phyloP scores from a whole-genome alignment of 2,797 vertebrate genomes.

The Crypturellus tataupa region DNA sequence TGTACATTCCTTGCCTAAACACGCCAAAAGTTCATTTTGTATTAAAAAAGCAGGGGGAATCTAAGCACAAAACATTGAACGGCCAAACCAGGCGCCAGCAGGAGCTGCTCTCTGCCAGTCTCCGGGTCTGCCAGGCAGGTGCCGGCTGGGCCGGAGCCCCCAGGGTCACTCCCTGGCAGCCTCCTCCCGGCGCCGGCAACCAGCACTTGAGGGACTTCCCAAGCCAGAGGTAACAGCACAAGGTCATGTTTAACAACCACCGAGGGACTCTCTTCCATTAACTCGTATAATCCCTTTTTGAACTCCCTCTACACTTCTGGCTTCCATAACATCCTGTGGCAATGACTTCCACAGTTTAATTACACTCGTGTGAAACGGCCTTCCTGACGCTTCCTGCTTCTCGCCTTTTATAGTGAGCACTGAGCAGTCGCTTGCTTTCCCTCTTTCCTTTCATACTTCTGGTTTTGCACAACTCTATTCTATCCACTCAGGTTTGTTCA shows the following conservation, averaged over 20 bases:
- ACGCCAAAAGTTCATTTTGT: background rate
- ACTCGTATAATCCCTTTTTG: slow-evolving; percentile 47
- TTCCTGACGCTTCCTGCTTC: slow-evolving; percentile 34
- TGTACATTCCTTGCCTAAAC: background rate
- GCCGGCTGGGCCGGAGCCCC: background rate
- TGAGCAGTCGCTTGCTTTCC: background rate
- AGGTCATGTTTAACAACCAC: slow-evolving; percentile 14
- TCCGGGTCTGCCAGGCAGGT: background rate
- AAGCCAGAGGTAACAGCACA: background rate
- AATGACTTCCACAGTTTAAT: slow-evolving; percentile 60
- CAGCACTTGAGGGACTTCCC: background rate
- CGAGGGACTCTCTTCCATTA: slow-evolving; percentile 24
- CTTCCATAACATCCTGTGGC: slow-evolving; percentile 60
- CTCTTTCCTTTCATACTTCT: background rate
- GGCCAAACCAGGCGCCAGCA: background rate
- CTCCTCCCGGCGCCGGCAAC: background rate
- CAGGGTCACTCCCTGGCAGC: background rate
- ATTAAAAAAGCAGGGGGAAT: background rate
- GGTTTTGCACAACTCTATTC: background rate
- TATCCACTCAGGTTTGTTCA: background rate
- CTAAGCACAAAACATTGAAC: background rate
- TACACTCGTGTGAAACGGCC: background rate
- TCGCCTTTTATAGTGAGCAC: background rate
- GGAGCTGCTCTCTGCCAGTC: background rate
- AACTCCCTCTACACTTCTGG: slow-evolving; percentile 46